Base-by-base conservation (phyloP, 1,140 invertebrate genomes). In the Laupala kohalensis region DNA sequence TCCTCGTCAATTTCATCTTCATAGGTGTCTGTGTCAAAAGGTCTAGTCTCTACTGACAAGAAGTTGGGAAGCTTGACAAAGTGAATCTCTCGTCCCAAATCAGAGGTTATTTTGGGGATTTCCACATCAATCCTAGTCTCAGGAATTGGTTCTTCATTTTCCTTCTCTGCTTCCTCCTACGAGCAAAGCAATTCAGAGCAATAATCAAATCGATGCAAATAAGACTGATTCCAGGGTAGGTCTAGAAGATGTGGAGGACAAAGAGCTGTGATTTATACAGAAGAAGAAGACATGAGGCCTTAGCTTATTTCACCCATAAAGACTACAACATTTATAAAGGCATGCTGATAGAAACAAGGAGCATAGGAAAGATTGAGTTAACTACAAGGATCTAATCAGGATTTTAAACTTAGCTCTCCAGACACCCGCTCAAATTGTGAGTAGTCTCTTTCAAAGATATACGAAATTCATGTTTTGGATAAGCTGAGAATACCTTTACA, bases 1-100 rank as follows among this genome's bases (percentile, higher is more conserved):
- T 99, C 96, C 77, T 99, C 97, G 78, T 99, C 97, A 75, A 99
- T 95, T 84, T 99, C 97, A 84, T 99, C 97, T 83, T 99, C 97
- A 81, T 99, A 99, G 0, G 92, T 95, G 73, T 91, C 89, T 0
- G 90, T 86, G 81, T 99, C 96, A 80, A 98, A 99, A 0, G 97
- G 97, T 75, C 96, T 84, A 0, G 92, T 94, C 78, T 95, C 93
- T 4, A 95, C 92, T 0, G 93, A 95, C 74, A 97, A 85, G 79
- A 97, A 96, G 80, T 96, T 96, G 0, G 94, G 94, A 62, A 96
- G 78, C 80, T 97, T 96, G 0, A 99, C 95, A 79, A 98, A 98
- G 79, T 98, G 93, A 75, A 97, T 85, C 76, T 96, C 92, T 73
- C 89, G 90, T 37, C 95, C 96, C 2, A 98, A 83, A 81, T 97